Conservation (phyloP, 2,888 invertebrate species). For the Nowickia ferox region DNA sequence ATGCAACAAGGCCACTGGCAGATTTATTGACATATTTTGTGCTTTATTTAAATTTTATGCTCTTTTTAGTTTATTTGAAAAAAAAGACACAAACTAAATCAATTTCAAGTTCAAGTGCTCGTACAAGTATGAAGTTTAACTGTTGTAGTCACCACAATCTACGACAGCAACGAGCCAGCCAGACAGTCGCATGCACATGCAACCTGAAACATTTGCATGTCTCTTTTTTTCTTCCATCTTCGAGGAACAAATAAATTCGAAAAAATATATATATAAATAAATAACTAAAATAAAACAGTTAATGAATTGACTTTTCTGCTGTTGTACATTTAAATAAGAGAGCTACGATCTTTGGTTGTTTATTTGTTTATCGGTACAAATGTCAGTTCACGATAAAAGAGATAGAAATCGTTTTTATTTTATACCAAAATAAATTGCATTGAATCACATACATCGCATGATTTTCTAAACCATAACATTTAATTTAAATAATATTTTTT, state of each 20-base stretch:
- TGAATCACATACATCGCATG: slow-evolving; percentile 65
- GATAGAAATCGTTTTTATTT: slow-evolving; percentile 65
- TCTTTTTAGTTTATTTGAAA: slow-evolving; percentile 10
- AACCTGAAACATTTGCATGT: slow-evolving; percentile 69
- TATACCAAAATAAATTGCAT: slow-evolving; percentile 59
- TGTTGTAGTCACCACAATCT: slow-evolving; percentile 59
- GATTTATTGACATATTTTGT: slow-evolving; percentile 81
- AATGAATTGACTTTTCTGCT: slow-evolving; percentile 68
- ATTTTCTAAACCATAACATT: slow-evolving; percentile 50
- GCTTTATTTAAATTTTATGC: slow-evolving; percentile 54
- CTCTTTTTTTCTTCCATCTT: slow-evolving; percentile 53
- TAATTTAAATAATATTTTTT: slow-evolving; percentile 24
- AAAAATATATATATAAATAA: slow-evolving; percentile 46
- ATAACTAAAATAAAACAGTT: slow-evolving; percentile 66
- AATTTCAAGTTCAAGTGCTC: slow-evolving; percentile 71
- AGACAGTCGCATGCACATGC: slow-evolving; percentile 65
- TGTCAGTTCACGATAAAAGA: slow-evolving; percentile 68
- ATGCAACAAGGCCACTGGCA: slow-evolving; percentile 80
- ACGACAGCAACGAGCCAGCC: slow-evolving; percentile 59
- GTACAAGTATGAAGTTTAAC: slow-evolving; percentile 41
- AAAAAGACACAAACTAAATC: slow-evolving; percentile 30
- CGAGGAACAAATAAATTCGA: slow-evolving; percentile 54
- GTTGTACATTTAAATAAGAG: slow-evolving; percentile 23
- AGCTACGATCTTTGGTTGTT: slow-evolving; percentile 63
- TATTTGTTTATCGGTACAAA: slow-evolving; percentile 67